Evolutionary conservation across 2,888 invertebrate genomes (phyloP).

Genomic region (Tinea semifulvella): DNA sequence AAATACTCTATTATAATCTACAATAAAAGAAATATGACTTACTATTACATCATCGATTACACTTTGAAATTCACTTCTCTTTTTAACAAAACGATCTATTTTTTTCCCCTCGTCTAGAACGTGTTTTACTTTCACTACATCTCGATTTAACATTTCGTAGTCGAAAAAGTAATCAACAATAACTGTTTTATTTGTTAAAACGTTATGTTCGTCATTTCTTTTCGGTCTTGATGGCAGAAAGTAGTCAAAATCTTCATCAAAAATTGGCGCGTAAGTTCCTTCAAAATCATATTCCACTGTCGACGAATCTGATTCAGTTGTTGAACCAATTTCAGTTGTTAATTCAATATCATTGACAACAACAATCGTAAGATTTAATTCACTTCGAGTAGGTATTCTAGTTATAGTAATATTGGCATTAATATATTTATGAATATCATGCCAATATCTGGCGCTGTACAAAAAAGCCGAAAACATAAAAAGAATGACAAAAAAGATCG

Average conservation of each 20-base stretch:
- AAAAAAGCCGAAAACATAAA: constrained; percentile 39
- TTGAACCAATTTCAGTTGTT: constrained; percentile 24
- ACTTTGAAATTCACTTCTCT: neutral
- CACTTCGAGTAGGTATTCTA: constrained; percentile 45
- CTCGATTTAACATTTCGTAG: constrained; percentile 27
- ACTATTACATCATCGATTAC: neutral
- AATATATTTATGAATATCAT: constrained; percentile 47
- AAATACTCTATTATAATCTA: too few species aligned
- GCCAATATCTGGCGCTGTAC: constrained; percentile 50
- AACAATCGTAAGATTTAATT: constrained; percentile 34
- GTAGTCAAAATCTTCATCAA: constrained; percentile 25
- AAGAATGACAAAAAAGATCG: constrained; percentile 41
- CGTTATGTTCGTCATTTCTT: constrained; percentile 17
- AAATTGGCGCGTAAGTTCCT: constrained; percentile 24
- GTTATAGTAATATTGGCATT: constrained; percentile 53
- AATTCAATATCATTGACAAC: constrained; percentile 33
- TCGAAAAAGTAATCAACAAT: constrained; percentile 40
- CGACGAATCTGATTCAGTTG: constrained; percentile 24
- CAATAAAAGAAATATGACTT: neutral
- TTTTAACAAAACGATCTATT: neutral
- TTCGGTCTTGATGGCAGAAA: constrained; percentile 21
- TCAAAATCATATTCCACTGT: neutral
- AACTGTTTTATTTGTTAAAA: constrained; percentile 27
- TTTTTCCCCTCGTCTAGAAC: constrained; percentile 21
- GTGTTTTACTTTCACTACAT: constrained; percentile 30